Evolutionary conservation across 2,797 vertebrate species (phyloP), one percentile per base, ranked within the genome.

Genomic region (Gymnopithys bicolor): DNA sequence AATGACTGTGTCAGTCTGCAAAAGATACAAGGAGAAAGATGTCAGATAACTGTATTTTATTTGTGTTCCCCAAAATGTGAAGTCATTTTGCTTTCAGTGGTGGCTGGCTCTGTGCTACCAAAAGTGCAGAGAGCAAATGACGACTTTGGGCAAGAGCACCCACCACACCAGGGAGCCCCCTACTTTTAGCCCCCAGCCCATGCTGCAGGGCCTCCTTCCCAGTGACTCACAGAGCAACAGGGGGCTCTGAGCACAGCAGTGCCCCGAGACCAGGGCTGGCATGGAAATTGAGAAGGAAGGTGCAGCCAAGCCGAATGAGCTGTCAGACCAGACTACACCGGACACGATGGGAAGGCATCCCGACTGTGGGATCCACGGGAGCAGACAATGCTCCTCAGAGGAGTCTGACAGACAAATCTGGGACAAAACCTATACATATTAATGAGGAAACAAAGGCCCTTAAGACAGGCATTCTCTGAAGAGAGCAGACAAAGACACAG

Each of bases 361-460:
- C 6, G 0, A 58, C 77, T 0, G 6, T 1, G 0, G 82, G 48
- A 93, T 93, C 75, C 78, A 90, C 7, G 3, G 66, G 80, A 51
- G 49, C 55, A 19, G 46, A 97, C 96, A 97, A 94, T 95, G 70
- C 76, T 90, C 64, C 67, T 94, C 89, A 96, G 68, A 92, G 84
- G 45, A 84, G 66, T 17, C 58, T 78, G 89, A 90, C 51, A 79
- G 90, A 87, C 18, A 93, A 96, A 97, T 96, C 84, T 94, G 90
- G 96, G 93, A 71, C 96, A 97, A 93, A 95, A 84, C 28, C 75
- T 92, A 90, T 92, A 83, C 96, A 92, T 90, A 88, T 90, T 93
- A 95, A 95, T 89, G 90, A 95, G 94, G 85, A 74, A 95, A 96
- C 96, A 97, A 96, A 95, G 87, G 91, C 81, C 67, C 67, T 91